phyloP scores from a whole-genome alignment of 2,797 vertebrate genomes.

The Chloroceryle amazona region DNA sequence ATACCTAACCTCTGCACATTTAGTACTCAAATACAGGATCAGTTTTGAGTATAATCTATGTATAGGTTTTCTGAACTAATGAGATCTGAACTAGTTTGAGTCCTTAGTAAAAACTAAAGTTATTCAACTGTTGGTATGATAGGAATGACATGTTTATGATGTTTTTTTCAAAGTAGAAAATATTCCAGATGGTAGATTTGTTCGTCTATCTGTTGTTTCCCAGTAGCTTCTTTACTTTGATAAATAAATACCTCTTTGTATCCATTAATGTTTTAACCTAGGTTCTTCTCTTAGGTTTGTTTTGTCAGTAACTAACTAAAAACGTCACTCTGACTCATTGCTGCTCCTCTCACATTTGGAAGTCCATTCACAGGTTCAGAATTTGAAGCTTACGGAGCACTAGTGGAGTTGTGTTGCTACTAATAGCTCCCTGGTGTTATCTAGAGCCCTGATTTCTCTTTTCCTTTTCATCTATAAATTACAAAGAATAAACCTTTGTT shows the following conservation, averaged over 20 bases:
- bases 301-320: slow-evolving; percentile 33
- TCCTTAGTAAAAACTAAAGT: background rate
- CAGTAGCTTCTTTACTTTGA: background rate
- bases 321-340: slow-evolving; percentile 59
- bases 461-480: background rate
- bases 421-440: background rate
- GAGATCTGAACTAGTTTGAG: background rate
- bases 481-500: background rate
- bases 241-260: background rate
- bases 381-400: slow-evolving; percentile 4
- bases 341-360: slow-evolving; percentile 66
- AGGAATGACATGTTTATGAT: background rate
- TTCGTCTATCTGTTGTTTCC: background rate
- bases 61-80: background rate
- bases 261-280: background rate
- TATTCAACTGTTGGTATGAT: background rate
- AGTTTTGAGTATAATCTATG: background rate
- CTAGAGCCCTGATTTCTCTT: slow-evolving; percentile 16
- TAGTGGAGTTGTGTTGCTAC: background rate
- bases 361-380: slow-evolving; percentile 62
- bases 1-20: background rate
- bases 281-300: background rate
- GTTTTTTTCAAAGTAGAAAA: background rate
- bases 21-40: background rate
- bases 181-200: background rate